These are phyloP conservation scores for Argyra leucocephala DNA, from an alignment of 2,888 invertebrate species.

Conservation along the genomic window DNA sequence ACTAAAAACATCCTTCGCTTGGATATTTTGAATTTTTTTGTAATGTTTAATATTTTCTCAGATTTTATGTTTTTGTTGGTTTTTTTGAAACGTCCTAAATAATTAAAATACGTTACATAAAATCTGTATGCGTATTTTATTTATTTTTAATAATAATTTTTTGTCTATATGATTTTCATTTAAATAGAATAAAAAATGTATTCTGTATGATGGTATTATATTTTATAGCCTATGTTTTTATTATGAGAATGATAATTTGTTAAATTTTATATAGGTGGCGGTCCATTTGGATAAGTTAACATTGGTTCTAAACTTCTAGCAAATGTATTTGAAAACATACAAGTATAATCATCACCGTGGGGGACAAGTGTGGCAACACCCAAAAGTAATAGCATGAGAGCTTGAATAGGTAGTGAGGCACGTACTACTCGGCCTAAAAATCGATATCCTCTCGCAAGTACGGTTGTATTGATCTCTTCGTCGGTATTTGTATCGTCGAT, in stretches of 20 bases:
- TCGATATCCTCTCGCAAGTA: conserved; percentile 64
- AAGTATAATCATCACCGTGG: conserved; percentile 74
- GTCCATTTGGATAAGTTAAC: conserved; percentile 83
- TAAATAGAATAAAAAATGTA: too few relatives aligned
- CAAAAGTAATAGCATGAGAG: conserved; percentile 81
- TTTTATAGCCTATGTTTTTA: too few relatives aligned
- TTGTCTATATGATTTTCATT: too few relatives aligned
- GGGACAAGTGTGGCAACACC: conserved; percentile 87
- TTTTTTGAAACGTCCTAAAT: too few relatives aligned
- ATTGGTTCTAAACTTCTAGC: conserved; percentile 78
- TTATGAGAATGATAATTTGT: too few relatives aligned
- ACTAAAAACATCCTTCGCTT: too few relatives aligned
- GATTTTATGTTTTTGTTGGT: too few relatives aligned
- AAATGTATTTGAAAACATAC: conserved; percentile 75
- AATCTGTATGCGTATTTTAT: background rate
- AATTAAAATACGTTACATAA: too few relatives aligned
- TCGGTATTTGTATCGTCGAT: conserved; percentile 40
- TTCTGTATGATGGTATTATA: too few relatives aligned
- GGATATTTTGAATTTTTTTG: too few relatives aligned
- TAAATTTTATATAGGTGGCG: conserved; percentile 68
- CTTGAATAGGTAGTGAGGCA: conserved; percentile 89
- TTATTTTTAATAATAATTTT: too few relatives aligned
- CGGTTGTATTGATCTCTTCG: conserved; percentile 53
- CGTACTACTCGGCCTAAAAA: conserved; percentile 84
- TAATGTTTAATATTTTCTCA: too few relatives aligned